These are phyloP conservation scores for Myotis daubentonii DNA, from an alignment of 2,797 vertebrate species.

Conservation along the genomic window DNA sequence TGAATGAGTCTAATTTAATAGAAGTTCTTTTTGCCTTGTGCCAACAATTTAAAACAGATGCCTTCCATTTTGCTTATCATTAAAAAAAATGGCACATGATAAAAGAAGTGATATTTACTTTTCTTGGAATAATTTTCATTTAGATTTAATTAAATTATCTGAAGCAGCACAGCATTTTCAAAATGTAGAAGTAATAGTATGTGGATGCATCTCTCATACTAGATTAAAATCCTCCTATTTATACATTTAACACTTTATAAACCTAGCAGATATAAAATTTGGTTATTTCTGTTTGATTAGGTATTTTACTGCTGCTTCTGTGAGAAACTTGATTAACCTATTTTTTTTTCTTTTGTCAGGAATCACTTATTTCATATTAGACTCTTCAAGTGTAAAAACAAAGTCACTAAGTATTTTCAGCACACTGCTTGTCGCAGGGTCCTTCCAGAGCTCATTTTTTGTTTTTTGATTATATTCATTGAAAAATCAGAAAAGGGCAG, in stretches of 20 bases:
- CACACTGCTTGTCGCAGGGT: background rate
- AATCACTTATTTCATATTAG: background rate
- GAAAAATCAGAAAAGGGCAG: background rate
- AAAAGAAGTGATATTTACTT: conserved; percentile 41
- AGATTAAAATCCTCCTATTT: background rate
- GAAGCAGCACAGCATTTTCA: background rate
- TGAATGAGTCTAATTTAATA: conserved; percentile 2
- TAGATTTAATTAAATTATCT: conserved; percentile 36
- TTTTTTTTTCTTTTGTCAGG: background rate
- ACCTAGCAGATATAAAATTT: background rate
- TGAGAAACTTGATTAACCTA: background rate
- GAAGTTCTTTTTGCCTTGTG: background rate
- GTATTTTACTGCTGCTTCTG: background rate
- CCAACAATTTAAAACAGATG: background rate
- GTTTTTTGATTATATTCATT: background rate
- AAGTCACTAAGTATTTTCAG: background rate
- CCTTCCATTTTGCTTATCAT: conserved; percentile 22
- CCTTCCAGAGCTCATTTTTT: background rate
- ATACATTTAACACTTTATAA: background rate
- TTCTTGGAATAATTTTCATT: conserved; percentile 14
- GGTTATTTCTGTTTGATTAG: background rate
- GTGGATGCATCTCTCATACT: background rate
- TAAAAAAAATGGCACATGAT: conserved; percentile 33
- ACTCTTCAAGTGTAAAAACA: background rate
- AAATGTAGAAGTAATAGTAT: background rate